phyloP scores from a whole-genome alignment of 2,797 vertebrate genomes.

The Molossus molossus region DNA sequence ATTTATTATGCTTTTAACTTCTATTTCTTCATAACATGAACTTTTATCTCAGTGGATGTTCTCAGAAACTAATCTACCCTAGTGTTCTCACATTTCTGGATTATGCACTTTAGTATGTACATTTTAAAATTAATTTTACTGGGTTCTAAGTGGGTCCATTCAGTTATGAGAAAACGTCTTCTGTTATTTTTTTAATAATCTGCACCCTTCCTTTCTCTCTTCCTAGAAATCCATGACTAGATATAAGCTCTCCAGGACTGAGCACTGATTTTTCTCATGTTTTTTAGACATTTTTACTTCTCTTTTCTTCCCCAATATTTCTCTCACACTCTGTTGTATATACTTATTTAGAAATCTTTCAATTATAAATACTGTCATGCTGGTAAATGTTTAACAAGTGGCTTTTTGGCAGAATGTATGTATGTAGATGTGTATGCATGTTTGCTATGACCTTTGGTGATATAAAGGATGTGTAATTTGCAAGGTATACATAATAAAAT shows the following conservation, averaged over 20 bases:
- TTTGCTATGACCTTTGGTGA: background rate
- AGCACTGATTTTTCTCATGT: background rate
- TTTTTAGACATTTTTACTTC: background rate
- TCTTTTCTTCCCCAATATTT: background rate
- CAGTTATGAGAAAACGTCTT: background rate
- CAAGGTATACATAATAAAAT: background rate
- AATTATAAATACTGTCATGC: background rate
- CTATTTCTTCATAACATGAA: background rate
- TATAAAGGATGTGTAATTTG: background rate
- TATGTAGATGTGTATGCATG: background rate
- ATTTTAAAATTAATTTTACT: background rate
- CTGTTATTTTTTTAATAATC: background rate
- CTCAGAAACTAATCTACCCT: background rate
- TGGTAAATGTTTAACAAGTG: background rate
- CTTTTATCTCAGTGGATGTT: background rate
- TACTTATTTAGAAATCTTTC: background rate
- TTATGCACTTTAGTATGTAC: background rate
- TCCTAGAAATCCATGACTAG: background rate
- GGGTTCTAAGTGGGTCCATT: background rate
- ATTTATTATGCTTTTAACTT: background rate
- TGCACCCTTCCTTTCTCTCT: background rate
- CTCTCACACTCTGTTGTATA: background rate
- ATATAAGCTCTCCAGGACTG: background rate
- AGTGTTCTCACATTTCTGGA: background rate
- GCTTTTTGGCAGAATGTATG: background rate